phyloP scores from a whole-genome alignment of 2,113 vertebrate species.

The Scomber japonicus region DNA sequence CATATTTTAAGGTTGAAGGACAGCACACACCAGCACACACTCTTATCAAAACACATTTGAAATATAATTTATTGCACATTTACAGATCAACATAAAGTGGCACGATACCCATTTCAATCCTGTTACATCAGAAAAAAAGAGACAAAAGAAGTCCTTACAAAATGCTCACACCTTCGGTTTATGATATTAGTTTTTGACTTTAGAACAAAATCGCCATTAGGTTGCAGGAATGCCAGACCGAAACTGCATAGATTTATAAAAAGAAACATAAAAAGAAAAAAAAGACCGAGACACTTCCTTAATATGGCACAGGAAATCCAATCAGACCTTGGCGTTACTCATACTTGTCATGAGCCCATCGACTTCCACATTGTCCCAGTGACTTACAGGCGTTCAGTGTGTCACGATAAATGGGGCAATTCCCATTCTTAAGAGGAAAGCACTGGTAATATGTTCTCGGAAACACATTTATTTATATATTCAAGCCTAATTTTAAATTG shows the following conservation, averaged over 20 bases:
- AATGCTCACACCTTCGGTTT: slow-evolving; percentile 70
- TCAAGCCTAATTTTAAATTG: slow-evolving; percentile 58
- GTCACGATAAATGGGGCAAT: slow-evolving; percentile 52
- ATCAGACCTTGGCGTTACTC: slow-evolving; percentile 66
- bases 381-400: slow-evolving; percentile 50
- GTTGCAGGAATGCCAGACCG: slow-evolving; percentile 74
- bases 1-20: slow-evolving; percentile 18
- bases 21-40: slow-evolving; percentile 63
- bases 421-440: slow-evolving; percentile 54
- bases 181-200: slow-evolving; percentile 57
- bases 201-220: slow-evolving; percentile 66
- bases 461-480: slow-evolving; percentile 30
- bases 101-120: slow-evolving; percentile 80
- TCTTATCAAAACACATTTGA: slow-evolving; percentile 81
- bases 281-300: slow-evolving; percentile 44
- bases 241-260: slow-evolving; percentile 85
- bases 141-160: slow-evolving; percentile 76
- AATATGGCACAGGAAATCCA: slow-evolving; percentile 66
- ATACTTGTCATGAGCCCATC: slow-evolving; percentile 55
- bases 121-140: slow-evolving; percentile 63
- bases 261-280: slow-evolving; percentile 23
- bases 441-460: slow-evolving; percentile 28
- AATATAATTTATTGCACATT: slow-evolving; percentile 88
- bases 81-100: slow-evolving; percentile 84
- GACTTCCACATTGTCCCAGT: slow-evolving; percentile 53